These are phyloP conservation scores for Crossocerus cetratus DNA, from an alignment of 2,888 invertebrate genomes.

Conservation along the genomic window DNA sequence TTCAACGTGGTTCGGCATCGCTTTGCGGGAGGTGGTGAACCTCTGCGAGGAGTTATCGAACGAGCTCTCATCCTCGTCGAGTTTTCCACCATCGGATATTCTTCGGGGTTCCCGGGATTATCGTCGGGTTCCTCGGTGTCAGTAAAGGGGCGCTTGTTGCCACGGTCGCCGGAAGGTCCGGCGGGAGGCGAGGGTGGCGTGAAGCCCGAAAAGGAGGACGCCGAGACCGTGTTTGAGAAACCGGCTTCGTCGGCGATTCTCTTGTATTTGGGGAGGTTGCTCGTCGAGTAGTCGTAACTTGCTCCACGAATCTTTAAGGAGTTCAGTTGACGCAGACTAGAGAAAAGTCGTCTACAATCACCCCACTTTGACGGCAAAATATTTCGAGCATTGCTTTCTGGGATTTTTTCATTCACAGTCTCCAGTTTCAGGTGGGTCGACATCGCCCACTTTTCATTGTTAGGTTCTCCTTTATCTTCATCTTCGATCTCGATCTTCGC, in stretches of 20 bases:
- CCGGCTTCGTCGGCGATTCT: neutral
- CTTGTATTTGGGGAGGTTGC: neutral
- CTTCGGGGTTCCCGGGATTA: neutral
- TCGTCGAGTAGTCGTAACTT: neutral
- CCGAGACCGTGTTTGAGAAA: neutral
- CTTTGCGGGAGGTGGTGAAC: constrained; percentile 41
- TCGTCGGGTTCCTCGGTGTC: constrained; percentile 7
- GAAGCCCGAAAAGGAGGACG: neutral
- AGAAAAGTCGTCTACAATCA: constrained; percentile 31
- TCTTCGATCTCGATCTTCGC: neutral
- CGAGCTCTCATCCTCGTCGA: constrained; percentile 10
- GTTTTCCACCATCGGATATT: neutral
- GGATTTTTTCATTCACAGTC: constrained; percentile 21
- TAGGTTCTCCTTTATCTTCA: neutral
- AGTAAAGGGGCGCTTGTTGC: constrained; percentile 11
- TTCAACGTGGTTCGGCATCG: constrained; percentile 42
- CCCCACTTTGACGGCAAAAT: constrained; percentile 28
- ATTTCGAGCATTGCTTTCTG: neutral
- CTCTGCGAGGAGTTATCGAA: constrained; percentile 36
- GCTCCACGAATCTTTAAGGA: constrained; percentile 7
- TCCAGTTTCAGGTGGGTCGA: neutral
- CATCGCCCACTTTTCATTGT: neutral
- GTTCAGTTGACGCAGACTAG: constrained; percentile 24
- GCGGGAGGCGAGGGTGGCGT: neutral
- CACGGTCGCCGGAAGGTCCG: neutral